Evolutionary conservation across 2,888 invertebrate species (phyloP).

Genomic region (Meloe dianella): DNA sequence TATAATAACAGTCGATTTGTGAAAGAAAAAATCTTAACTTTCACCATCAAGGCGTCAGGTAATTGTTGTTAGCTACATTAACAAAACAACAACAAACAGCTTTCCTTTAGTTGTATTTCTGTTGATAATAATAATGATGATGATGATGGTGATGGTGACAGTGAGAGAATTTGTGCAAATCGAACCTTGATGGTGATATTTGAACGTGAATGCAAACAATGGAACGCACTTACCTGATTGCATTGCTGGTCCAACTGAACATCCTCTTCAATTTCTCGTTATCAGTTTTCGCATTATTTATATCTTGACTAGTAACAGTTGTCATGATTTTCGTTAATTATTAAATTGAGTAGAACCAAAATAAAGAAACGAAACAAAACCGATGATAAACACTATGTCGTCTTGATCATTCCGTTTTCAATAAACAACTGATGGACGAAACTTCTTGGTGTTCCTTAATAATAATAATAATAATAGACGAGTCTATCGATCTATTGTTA

Average conservation of each 20-base stretch:
- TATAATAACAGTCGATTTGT: not conserved
- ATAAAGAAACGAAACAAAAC: not conserved
- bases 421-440: constrained; percentile 15
- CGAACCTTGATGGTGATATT: constrained; percentile 23
- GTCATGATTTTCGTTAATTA: constrained; percentile 16
- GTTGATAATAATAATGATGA: not conserved
- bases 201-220: no score
- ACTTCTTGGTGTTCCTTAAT: not conserved
- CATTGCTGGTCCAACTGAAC: constrained; percentile 50
- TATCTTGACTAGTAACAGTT: not conserved
- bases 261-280: constrained; percentile 39
- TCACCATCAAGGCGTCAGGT: constrained; percentile 10
- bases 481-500: not conserved
- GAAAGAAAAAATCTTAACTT: not conserved
- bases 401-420: constrained; percentile 18
- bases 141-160: not conserved
- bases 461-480: not conserved
- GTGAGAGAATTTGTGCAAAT: constrained; percentile 13
- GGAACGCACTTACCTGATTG: constrained; percentile 41
- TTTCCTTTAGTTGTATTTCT: constrained; percentile 14
- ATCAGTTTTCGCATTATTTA: constrained; percentile 25
- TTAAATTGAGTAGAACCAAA: not conserved
- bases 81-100: not conserved
- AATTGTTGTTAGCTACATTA: constrained; percentile 10
- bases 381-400: not conserved